Evolutionary conservation across 1,140 invertebrate genomes (phyloP).

Genomic region (Adoxophyes honmai): DNA sequence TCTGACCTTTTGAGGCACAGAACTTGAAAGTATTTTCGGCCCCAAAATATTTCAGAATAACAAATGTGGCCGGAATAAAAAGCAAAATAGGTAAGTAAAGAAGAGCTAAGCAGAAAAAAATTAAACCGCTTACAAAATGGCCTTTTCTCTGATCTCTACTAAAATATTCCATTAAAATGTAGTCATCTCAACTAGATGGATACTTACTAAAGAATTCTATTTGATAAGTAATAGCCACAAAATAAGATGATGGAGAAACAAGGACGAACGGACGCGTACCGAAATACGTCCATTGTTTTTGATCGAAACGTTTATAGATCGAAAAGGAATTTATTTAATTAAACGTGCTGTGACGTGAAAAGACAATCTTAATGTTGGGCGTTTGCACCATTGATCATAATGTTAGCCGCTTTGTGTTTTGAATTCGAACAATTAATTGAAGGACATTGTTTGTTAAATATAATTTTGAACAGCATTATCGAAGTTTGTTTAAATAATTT

Average conservation of each 20-base stretch:
- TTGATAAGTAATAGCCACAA: background rate
- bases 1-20: no score
- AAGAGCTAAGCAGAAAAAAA: background rate
- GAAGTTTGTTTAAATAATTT: background rate
- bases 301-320: background rate
- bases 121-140: background rate
- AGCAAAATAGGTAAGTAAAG: background rate
- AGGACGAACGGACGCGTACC: background rate
- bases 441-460: background rate
- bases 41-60: no score
- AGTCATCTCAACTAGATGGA: background rate
- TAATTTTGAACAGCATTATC: background rate
- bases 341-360: no score
- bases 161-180: conserved; percentile 6
- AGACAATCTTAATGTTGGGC: no score
- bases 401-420: no score
- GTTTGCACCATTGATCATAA: no score
- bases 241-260: background rate
- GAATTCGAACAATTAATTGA: no score
- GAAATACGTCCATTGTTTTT: background rate
- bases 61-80: no score
- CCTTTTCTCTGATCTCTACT: background rate
- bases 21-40: no score
- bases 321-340: background rate
- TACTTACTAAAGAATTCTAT: conserved; percentile 1